Evolutionary conservation across 2,888 invertebrate genomes (phyloP).

Genomic region (Cenopis cana): DNA sequence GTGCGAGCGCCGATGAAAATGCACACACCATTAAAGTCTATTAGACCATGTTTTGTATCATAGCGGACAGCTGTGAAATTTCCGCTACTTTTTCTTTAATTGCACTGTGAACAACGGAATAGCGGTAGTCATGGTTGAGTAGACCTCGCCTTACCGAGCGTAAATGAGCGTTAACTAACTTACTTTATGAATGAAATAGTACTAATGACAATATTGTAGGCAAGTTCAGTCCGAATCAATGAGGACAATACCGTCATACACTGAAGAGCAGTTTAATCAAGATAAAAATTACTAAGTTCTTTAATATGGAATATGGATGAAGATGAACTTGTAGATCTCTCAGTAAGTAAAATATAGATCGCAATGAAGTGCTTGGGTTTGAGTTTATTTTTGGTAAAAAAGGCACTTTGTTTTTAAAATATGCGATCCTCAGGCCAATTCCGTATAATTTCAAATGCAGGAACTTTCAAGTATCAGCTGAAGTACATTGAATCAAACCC

Average conservation of each 20-base stretch:
- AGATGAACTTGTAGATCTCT: neutral
- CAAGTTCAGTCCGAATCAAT: neutral
- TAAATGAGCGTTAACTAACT: neutral
- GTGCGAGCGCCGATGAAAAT: conserved; percentile 58
- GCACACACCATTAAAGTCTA: conserved; percentile 58
- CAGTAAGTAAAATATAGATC: no score
- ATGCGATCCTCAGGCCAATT: no score
- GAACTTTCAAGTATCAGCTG: conserved; percentile 11
- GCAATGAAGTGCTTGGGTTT: neutral
- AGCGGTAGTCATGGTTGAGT: conserved; percentile 19
- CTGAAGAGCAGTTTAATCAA: neutral
- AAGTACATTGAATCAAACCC: conserved; percentile 37
- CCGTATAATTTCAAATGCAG: neutral
- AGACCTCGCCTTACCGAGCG: neutral
- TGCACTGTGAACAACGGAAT: conserved; percentile 40
- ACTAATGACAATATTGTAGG: neutral
- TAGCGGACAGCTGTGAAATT: conserved; percentile 31
- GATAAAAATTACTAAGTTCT: no score
- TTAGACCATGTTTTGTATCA: conserved; percentile 50
- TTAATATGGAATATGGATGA: neutral
- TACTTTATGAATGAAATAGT: conserved; percentile 11
- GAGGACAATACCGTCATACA: neutral
- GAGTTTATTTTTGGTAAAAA: neutral
- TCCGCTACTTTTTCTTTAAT: conserved; percentile 49
- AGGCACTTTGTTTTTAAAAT: neutral